A percentile compares a stretch with the other conserved stretches of the same genome.
Evolutionary conservation across 2,797 vertebrate species (phyloP).

Genomic region (Nyctibius grandis): DNA sequence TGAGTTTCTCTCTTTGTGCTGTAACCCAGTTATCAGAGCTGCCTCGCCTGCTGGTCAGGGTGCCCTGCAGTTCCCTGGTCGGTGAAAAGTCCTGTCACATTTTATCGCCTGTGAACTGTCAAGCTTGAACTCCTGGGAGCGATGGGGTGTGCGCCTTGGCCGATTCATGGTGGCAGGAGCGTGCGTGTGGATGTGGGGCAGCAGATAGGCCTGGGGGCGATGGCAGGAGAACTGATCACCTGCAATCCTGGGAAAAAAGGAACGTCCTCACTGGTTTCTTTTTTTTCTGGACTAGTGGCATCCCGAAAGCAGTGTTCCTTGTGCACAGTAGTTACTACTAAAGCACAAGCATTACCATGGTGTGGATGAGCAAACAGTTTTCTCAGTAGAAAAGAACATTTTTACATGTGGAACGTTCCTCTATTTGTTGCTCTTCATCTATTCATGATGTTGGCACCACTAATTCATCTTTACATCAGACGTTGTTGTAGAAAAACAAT

Average conservation of each 20-base stretch:
- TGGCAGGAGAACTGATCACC: not conserved
- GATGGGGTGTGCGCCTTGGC: not conserved
- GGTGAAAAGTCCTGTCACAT: conserved; percentile 22
- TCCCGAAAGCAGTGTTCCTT: not conserved
- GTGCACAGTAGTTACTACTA: not conserved
- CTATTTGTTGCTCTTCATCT: not conserved
- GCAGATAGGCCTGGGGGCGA: not conserved
- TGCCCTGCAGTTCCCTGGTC: not conserved
- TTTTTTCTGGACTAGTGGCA: not conserved
- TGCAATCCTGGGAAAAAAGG: not conserved
- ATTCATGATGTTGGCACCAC: not conserved
- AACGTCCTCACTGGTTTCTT: not conserved
- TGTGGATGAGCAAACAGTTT: not conserved
- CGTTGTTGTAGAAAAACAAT: not conserved
- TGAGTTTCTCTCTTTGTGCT: not conserved
- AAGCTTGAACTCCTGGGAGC: not conserved
- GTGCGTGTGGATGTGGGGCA: not conserved
- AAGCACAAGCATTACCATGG: not conserved
- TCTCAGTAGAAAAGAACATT: not conserved
- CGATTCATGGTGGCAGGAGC: not conserved
- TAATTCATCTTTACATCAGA: not conserved
- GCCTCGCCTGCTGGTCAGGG: not conserved
- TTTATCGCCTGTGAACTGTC: not conserved
- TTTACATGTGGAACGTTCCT: not conserved
- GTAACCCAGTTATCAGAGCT: conserved; percentile 15